Percentiles rank a stretch among this genome's conserved stretches.
These are phyloP conservation scores for Lacerta viridis DNA, from an alignment of 2,797 vertebrate genomes.

Conservation along the genomic window DNA sequence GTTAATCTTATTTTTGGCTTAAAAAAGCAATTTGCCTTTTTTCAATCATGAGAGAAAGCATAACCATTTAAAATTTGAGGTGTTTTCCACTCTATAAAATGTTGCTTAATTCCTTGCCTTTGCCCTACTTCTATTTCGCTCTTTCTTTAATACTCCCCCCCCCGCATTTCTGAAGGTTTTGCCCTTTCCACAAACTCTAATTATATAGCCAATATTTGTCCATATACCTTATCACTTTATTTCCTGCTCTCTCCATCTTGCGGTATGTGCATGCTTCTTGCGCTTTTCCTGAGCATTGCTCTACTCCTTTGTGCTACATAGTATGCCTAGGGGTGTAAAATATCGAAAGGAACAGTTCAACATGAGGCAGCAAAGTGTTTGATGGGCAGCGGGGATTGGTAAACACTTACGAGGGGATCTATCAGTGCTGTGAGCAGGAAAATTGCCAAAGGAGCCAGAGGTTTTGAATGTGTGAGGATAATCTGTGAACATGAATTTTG, in stretches of 20 bases:
- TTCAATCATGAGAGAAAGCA: no score
- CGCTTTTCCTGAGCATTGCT: not conserved
- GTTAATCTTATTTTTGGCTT: no score
- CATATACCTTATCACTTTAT: not conserved
- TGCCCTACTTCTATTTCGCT: not conserved
- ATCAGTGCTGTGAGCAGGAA: conserved; percentile 18
- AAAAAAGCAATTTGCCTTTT: no score
- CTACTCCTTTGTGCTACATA: not conserved
- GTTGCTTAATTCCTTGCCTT: not conserved
- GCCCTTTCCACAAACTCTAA: not conserved
- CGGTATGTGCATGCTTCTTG: no score
- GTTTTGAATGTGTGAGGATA: conserved; percentile 22
- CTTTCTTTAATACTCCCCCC: no score
- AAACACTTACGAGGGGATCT: conserved; percentile 5
- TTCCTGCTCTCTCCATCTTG: not conserved
- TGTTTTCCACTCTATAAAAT: not conserved
- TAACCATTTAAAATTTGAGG: not conserved
- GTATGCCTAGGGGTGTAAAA: no score
- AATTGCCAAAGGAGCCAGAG: not conserved
- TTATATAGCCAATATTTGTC: not conserved
- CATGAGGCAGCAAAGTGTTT: conserved; percentile 35
- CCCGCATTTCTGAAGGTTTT: not conserved
- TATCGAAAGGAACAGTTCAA: not conserved
- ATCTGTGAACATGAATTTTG: not conserved
- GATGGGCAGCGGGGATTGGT: conserved; percentile 27